These are phyloP conservation scores for Bettongia penicillata DNA, from an alignment of 2,113 vertebrate species.

Conservation along the genomic window DNA sequence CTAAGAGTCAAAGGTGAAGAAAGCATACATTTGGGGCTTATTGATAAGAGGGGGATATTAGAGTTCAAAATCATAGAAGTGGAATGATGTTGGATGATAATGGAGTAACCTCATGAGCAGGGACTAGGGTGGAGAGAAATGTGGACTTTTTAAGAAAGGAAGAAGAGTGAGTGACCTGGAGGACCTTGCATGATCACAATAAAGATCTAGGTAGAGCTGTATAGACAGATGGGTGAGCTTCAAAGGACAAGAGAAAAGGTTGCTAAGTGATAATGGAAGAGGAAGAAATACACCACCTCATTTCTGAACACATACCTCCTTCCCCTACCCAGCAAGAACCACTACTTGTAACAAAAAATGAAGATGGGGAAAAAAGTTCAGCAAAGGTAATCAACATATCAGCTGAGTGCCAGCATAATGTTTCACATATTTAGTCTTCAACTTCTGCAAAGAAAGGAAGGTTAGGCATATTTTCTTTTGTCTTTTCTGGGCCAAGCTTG, in stretches of 20 bases:
- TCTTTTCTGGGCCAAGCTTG: background rate
- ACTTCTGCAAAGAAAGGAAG: background rate
- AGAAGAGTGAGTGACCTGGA: background rate
- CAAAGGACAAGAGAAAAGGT: background rate
- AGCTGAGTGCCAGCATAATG: background rate
- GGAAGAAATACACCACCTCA: background rate
- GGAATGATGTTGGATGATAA: background rate
- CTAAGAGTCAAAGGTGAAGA: background rate
- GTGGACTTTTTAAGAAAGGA: background rate
- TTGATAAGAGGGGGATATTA: background rate
- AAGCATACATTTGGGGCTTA: background rate
- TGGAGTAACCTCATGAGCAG: background rate
- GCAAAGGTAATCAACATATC: background rate
- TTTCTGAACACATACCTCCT: background rate
- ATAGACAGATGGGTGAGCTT: background rate
- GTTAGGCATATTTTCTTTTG: background rate
- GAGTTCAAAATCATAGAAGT: background rate
- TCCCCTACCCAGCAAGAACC: background rate
- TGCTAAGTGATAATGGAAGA: background rate
- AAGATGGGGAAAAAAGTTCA: background rate
- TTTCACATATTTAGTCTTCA: background rate
- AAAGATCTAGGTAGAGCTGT: background rate
- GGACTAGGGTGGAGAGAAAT: background rate
- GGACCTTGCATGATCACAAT: background rate
- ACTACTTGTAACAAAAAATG: background rate